Base-by-base conservation (phyloP, 2,888 invertebrate species). In the Scaptodrosophila latifasciaeformis region DNA sequence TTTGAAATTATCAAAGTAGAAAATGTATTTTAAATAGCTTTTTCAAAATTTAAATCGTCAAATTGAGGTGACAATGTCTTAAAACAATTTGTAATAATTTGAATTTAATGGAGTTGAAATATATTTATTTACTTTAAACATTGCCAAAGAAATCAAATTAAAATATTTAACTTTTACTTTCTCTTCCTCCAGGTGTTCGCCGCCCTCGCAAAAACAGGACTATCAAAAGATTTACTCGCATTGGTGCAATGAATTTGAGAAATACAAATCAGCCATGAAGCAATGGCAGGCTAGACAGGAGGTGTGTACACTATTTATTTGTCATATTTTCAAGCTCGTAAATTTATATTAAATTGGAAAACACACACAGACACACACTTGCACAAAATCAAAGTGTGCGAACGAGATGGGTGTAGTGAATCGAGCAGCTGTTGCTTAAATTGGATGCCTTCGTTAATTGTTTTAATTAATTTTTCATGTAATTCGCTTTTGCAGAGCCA, bases 231-330 rank as follows among this genome's bases (percentile, higher is more conserved):
- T 96, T 70, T 97, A 97, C 87, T 95, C 97, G 18, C 96, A 97
- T 87, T 98, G 98, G 98, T 98, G 98, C 88, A 95, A 97, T 86
- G 97, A 97, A 87, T 97, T 97, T 86, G 96, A 97, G 87, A 96
- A 96, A 86, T 98, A 98, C 87, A 97, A 97, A 88, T 92, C 92
- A 61, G 96, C 96, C 46, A 96, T 96, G 96, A 96, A 96, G 85
- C 93, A 92, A 64, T 97, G 96, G 96, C 96, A 96, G 86, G 90
- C 92, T 82, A 96, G 94, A 85, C 96, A 96, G 90, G 94, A 94
- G 88, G 96, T 96, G 87, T 90, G 90, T 88, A 53, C 13, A 34
- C 45, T n/a, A n/a, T n/a, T n/a, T n/a, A n/a, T n/a, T n/a, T n/a
- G n/a, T n/a, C n/a, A n/a, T n/a, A n/a, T n/a, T n/a, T n/a, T n/a